A percentile compares a stretch with the other conserved stretches of the same genome.
These are phyloP conservation scores for Alethe diademata DNA, from an alignment of 2,113 vertebrate species.

Conservation along the genomic window DNA sequence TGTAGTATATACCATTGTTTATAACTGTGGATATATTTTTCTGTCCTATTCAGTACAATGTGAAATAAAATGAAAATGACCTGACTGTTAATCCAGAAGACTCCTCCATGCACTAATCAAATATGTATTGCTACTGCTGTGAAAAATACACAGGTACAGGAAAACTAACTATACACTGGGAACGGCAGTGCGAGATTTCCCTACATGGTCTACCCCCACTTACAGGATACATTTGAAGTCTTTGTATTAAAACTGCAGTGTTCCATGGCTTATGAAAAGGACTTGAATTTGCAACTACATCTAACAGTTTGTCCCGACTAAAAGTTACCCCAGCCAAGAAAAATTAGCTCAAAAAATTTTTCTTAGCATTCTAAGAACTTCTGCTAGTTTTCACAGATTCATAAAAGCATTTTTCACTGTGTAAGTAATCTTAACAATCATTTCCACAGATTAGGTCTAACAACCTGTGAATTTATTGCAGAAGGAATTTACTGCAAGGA, in stretches of 20 bases:
- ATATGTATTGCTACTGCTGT: neutral
- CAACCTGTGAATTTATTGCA: conserved; percentile 68
- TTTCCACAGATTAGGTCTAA: conserved; percentile 54
- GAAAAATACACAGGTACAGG: neutral
- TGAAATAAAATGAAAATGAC: neutral
- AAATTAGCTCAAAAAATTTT: neutral
- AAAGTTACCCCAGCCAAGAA: neutral
- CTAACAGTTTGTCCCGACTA: neutral
- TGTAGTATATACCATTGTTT: neutral
- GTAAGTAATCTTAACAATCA: conserved; percentile 35
- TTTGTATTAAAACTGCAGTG: neutral
- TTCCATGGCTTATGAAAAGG: neutral
- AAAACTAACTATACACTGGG: neutral
- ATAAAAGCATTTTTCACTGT: conserved; percentile 36
- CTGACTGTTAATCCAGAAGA: neutral
- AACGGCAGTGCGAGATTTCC: neutral
- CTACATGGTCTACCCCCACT: neutral
- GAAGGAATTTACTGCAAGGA: conserved; percentile 68
- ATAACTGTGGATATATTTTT: neutral
- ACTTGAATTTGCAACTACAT: neutral
- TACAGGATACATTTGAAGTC: neutral
- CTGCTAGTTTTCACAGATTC: conserved; percentile 4
- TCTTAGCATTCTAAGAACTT: neutral
- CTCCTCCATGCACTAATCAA: neutral
- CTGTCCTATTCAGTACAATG: neutral